Conservation (phyloP, 2,113 vertebrate species). For the Sturnus vulgaris region DNA sequence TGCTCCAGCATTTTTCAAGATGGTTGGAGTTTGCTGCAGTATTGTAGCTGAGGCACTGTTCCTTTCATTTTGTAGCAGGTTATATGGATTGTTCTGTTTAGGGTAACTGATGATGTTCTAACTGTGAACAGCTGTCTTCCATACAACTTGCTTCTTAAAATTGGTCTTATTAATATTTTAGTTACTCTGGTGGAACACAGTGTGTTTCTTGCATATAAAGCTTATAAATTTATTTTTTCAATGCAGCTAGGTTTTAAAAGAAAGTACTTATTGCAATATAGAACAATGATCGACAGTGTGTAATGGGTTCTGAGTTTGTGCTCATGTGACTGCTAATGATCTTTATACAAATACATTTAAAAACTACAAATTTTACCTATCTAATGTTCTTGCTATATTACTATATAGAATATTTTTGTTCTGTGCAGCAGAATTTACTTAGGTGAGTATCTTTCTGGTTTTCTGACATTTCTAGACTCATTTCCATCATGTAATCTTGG, state of each 20-base stretch:
- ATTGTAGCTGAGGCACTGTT: not conserved
- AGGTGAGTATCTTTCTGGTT: not conserved
- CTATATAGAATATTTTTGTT: not conserved
- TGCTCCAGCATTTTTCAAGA: not conserved
- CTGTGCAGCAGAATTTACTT: not conserved
- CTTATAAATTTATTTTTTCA: not conserved
- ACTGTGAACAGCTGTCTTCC: not conserved
- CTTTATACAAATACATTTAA: not conserved
- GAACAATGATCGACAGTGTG: not conserved
- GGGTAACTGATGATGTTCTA: not conserved
- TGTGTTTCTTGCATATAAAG: not conserved
- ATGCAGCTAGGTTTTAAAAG: not conserved
- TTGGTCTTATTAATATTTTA: not conserved
- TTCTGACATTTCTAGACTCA: not conserved
- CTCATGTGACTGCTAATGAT: not conserved
- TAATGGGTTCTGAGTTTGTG: not conserved
- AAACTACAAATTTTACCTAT: not conserved
- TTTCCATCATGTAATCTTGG: not conserved
- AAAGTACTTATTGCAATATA: not conserved
- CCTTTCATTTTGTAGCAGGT: not conserved
- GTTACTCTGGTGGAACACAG: not conserved
- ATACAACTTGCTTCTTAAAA: not conserved
- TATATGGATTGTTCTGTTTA: not conserved
- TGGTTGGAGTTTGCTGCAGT: not conserved
- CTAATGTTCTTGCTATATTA: not conserved